A percentile compares a stretch with the other conserved stretches of the same genome.
These are phyloP conservation scores for Nomada hirtipes DNA, from an alignment of 2,888 invertebrate genomes.

Conservation along the genomic window DNA sequence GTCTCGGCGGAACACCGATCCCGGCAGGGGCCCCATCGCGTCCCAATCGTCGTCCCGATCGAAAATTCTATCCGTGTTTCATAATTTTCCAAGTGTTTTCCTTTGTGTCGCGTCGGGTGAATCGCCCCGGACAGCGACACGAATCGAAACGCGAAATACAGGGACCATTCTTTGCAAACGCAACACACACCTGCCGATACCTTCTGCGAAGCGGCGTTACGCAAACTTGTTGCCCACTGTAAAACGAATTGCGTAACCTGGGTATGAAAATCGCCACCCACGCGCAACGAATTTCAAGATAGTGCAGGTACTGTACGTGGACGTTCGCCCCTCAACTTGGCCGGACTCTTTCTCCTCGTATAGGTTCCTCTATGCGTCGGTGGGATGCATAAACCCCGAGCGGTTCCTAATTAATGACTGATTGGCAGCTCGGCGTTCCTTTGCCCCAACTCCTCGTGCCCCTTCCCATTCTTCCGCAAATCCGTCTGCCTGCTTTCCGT, in stretches of 20 bases:
- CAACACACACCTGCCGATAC: slow-evolving; percentile 33
- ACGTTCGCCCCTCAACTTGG: too few relatives aligned
- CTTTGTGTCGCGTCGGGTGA: too few relatives aligned
- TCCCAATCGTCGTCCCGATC: too few relatives aligned
- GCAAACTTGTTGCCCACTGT: slow-evolving; percentile 41
- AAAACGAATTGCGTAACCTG: slow-evolving; percentile 57
- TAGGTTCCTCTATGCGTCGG: not conserved
- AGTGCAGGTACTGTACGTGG: not conserved
- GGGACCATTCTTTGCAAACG: slow-evolving; percentile 36
- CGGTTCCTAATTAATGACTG: slow-evolving; percentile 79
- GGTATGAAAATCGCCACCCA: slow-evolving; percentile 53
- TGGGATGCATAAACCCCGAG: slow-evolving; percentile 68
- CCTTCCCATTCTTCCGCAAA: slow-evolving; percentile 64
- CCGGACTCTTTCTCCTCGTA: not conserved
- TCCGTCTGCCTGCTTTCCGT: slow-evolving; percentile 45
- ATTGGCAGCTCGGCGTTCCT: slow-evolving; percentile 73
- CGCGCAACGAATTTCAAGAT: slow-evolving; percentile 31
- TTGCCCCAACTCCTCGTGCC: slow-evolving; percentile 66
- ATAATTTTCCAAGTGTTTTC: too few relatives aligned
- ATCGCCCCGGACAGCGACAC: too few relatives aligned
- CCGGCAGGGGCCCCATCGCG: too few relatives aligned
- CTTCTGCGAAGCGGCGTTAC: slow-evolving; percentile 41
- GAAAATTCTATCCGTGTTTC: too few relatives aligned
- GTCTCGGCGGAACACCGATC: too few relatives aligned
- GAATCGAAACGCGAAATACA: slow-evolving; percentile 3